Evolutionary conservation across 2,888 invertebrate genomes (phyloP), one percentile per base, ranked within the genome.

Genomic region (Dryococelus australis): DNA sequence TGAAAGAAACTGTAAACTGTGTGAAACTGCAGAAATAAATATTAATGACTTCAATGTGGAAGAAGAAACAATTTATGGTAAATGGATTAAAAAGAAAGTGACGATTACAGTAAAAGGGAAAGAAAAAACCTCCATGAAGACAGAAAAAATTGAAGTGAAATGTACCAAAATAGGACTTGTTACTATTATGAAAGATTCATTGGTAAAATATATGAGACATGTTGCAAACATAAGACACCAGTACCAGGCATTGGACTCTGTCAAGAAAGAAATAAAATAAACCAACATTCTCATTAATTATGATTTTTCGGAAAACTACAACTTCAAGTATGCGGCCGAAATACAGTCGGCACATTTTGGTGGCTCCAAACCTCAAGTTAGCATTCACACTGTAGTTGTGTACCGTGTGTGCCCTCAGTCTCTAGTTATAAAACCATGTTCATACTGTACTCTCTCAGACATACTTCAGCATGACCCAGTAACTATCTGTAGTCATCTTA

Each of bases 381-480:
- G n/a, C n/a, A n/a, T n/a, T n/a, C n/a, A n/a, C n/a, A n/a, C n/a
- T n/a, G n/a, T n/a, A n/a, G n/a, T n/a, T n/a, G n/a, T n/a, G n/a
- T n/a, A n/a, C n/a, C n/a, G n/a, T n/a, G n/a, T n/a, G n/a, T n/a
- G n/a, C n/a, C n/a, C n/a, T n/a, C n/a, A n/a, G n/a, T n/a, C n/a
- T n/a, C n/a, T n/a, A n/a, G n/a, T n/a, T n/a, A n/a, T n/a, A n/a
- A n/a, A n/a, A n/a, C n/a, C n/a, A n/a, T n/a, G n/a, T n/a, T n/a
- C n/a, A n/a, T n/a, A n/a, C n/a, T n/a, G n/a, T n/a, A n/a, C n/a
- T n/a, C 43, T 27, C 83, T 83, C 83, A 83, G 13, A 28, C 27
- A 83, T 27, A 35, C 83, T 83, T 83, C 83, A 83, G 28, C 83
- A 83, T 27, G 5, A 83, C 43, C 83, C 83, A 83, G 83, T 79